Evolutionary conservation across 2,113 vertebrate species (phyloP), one percentile per base, ranked within the genome.

Genomic region (Triplophysa rosa): DNA sequence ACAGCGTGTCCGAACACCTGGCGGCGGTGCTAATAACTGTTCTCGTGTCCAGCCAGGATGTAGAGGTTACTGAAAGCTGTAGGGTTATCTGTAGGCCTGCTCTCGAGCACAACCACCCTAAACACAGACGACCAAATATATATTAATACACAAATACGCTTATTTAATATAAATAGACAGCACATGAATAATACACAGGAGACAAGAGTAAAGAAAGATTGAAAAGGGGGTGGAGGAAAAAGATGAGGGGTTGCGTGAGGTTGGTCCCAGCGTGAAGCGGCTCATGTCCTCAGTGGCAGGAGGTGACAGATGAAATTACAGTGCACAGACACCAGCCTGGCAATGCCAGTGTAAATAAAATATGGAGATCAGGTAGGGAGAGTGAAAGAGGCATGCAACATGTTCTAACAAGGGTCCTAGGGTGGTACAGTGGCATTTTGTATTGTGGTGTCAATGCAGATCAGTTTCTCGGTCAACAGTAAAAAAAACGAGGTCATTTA

Each of bases 21-120:
- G 16, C 4, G 16, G 45, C 67, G 56, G 82, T 89, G 84, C 95
- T 92, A 99, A 94, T 99, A 99, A 90, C 98, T 99, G 87, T 99
- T 99, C 72, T 99, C 98, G 0, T 99, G 98, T 66, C 98, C 98
- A 12, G 98, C 98, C 90, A 99, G 88, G 87, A 98, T 99, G 94
- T 98, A 99, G 80, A 99, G 97, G 88, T 99, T 99, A 92, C 97
- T 99, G 90, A 95, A 92, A 78, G 97, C 96, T 0, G 94, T 95
- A 2, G 95, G 97, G 86, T 98, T 95, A 68, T 96, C 96, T 0
- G 98, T 99, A 14, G 98, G 97, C 37, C 97, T 90, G 84, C 98
- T 99, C 88, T 99, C 96, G 86, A 99, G 82, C 83, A 99, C 98
- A 7, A 99, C 98, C 87, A 99, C 98, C 84, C 98, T 99, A 92